Percentiles rank a stretch among this genome's conserved stretches.
These are phyloP conservation scores for Tetranychus piercei DNA, from an alignment of 2,888 invertebrate species.

Conservation along the genomic window DNA sequence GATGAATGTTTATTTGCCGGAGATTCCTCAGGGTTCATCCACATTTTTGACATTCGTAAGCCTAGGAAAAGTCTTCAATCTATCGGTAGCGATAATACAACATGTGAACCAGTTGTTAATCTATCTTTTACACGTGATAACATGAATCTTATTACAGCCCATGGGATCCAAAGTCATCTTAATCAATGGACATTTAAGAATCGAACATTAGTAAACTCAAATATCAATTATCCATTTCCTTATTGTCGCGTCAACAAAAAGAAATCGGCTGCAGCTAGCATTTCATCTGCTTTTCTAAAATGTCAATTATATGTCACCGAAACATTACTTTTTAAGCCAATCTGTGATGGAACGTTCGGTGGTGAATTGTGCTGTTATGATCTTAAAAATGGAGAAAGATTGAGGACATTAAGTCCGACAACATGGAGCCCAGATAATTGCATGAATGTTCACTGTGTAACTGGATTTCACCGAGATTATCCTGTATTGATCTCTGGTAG, in stretches of 20 bases:
- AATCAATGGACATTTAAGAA: slow-evolving; percentile 20
- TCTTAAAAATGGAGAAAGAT: slow-evolving; percentile 7
- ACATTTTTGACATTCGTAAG: slow-evolving; percentile 20
- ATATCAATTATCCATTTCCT: slow-evolving; percentile 17
- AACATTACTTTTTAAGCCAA: slow-evolving; percentile 16
- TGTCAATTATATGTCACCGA: slow-evolving; percentile 19
- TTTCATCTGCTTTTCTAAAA: slow-evolving; percentile 11
- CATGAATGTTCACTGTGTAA: slow-evolving; percentile 7
- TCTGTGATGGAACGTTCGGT: background rate
- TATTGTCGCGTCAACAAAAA: background rate
- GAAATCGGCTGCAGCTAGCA: background rate
- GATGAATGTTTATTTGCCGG: slow-evolving; percentile 21
- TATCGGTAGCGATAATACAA: slow-evolving; percentile 12
- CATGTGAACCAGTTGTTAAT: slow-evolving; percentile 16
- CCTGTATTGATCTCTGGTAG: slow-evolving; percentile 1
- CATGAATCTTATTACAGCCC: slow-evolving; percentile 15
- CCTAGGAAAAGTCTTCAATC: slow-evolving; percentile 12
- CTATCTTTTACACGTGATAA: slow-evolving; percentile 17
- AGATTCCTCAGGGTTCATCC: slow-evolving; percentile 19
- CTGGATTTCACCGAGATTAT: slow-evolving; percentile 4
- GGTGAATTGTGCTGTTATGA: slow-evolving; percentile 9
- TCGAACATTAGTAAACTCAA: slow-evolving; percentile 9
- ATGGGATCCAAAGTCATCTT: slow-evolving; percentile 9
- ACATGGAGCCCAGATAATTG: slow-evolving; percentile 5
- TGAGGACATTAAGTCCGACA: background rate